A percentile compares a stretch with the other conserved stretches of the same genome.
Conservation (phyloP, 2,113 vertebrate species). For the Nyctibius bracteatus region DNA sequence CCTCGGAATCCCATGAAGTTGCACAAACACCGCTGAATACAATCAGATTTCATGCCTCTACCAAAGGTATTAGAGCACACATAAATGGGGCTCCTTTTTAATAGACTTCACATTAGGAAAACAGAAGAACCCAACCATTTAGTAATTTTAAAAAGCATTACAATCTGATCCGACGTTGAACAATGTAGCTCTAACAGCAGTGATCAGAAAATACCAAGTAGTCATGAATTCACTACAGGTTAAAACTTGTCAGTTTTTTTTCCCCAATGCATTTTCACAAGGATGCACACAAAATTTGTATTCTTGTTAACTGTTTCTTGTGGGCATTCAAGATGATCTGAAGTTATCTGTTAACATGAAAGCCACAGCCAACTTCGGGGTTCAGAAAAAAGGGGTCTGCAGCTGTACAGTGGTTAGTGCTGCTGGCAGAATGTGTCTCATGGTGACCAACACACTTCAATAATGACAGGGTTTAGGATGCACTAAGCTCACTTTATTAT, state of each 20-base stretch:
- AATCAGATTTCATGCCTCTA: background rate
- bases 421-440: background rate
- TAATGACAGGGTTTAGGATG: constrained; percentile 46
- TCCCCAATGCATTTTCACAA: background rate
- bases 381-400: background rate
- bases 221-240: background rate
- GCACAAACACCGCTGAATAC: background rate
- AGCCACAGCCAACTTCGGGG: background rate
- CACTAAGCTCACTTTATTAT: constrained; percentile 40
- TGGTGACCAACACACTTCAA: constrained; percentile 15
- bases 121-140: background rate
- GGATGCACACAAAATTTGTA: background rate
- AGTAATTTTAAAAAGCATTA: background rate
- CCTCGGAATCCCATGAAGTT: background rate
- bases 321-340: background rate
- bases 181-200: background rate
- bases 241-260: background rate
- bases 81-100: background rate
- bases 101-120: background rate
- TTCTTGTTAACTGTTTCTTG: background rate
- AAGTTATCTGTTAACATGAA: background rate
- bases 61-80: background rate
- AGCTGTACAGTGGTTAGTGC: accelerated
- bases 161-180: background rate
- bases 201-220: background rate